Evolutionary conservation across 2,888 invertebrate species (phyloP).

Genomic region (Aphrophora alni): DNA sequence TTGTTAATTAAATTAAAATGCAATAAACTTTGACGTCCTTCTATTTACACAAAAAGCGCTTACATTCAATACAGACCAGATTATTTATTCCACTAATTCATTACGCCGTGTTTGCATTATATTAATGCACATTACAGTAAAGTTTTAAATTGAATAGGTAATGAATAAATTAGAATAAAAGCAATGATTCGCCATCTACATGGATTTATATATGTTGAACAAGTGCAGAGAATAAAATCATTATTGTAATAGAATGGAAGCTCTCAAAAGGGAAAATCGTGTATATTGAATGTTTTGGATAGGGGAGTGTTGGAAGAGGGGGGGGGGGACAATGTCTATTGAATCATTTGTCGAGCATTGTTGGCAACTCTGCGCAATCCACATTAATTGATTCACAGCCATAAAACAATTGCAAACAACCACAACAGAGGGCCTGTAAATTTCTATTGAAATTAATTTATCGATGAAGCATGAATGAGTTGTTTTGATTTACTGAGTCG

Average conservation of each 20-base stretch:
- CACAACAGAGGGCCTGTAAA: constrained; percentile 2
- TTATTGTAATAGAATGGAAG: neutral
- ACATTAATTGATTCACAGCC: constrained; percentile 35
- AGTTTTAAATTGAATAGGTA: neutral
- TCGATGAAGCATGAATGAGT: neutral
- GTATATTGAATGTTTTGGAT: neutral
- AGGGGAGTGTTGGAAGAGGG: neutral
- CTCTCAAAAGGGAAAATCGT: neutral
- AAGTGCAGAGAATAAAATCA: neutral
- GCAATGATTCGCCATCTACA: neutral
- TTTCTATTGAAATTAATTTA: constrained; percentile 6
- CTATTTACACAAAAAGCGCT: neutral
- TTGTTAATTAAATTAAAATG: neutral
- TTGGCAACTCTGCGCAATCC: constrained; percentile 18
- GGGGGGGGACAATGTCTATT: neutral
- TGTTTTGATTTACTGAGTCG: neutral
- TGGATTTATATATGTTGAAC: neutral
- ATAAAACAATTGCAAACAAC: constrained; percentile 32
- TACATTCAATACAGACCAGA: neutral
- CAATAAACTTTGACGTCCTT: neutral
- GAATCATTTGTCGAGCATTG: neutral
- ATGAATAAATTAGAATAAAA: neutral
- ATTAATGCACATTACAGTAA: neutral
- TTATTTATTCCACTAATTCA: neutral
- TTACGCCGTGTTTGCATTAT: neutral